Base-by-base conservation (phyloP, 2,797 vertebrate species). In the Scleropages formosus region DNA sequence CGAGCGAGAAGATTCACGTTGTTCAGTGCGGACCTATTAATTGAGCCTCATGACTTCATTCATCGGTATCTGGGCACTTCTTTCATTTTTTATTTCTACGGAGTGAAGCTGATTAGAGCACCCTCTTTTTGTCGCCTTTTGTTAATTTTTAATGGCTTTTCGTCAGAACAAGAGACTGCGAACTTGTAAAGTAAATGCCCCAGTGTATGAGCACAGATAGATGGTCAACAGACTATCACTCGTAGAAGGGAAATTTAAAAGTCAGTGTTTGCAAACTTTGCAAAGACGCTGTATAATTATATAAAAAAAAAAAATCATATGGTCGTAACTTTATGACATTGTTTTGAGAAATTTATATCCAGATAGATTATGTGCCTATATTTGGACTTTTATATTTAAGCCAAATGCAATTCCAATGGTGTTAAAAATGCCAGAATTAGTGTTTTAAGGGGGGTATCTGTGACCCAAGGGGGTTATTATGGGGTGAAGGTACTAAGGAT, bases 91-190 rank as follows among this genome's bases (percentile, higher is more conserved):
- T 83, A 88, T 90, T 90, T 90, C 80, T 66, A 81, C 77, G 59
- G 80, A 91, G 84, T 86, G 83, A 79, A 85, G 85, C 83, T 90
- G 85, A 89, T 90, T 86, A 86, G 84, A 87, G 81, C 80, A 84
- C 81, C 75, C 80, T 82, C 84, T 82, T 86, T 84, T 83, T 78
- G 77, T 84, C 82, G 85, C 85, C 85, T 82, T 80, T 82, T 90
- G 85, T 81, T 85, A 86, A 75, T 85, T 87, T 76, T 67, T 87
- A 86, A 89, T 86, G 84, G 82, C 31, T 47, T 68, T 83, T 89
- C 86, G 85, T 90, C 85, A 90, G 78, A 80, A 79, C 82, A 80
- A 62, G 71, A 83, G 81, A 82, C 87, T 85, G 84, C 87, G 84
- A 87, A 80, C 79, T 69, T 78, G 16, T 67, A 61, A 71, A 76